These are phyloP conservation scores for Mesopsocus fuscifrons DNA, from an alignment of 2,888 invertebrate species.

Conservation along the genomic window DNA sequence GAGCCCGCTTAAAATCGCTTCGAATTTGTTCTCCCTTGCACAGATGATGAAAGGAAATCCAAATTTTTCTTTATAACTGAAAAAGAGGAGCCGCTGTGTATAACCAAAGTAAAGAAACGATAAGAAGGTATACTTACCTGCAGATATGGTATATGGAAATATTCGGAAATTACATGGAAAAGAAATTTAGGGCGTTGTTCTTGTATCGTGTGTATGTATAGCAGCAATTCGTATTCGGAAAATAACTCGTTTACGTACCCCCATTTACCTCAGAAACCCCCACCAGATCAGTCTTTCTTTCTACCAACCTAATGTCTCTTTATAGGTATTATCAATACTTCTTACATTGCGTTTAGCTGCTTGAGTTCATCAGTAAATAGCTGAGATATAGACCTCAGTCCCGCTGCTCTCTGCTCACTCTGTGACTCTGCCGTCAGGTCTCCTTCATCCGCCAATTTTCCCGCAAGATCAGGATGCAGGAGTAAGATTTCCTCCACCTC, in stretches of 20 bases:
- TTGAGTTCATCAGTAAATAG: not conserved
- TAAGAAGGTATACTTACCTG: too few relatives aligned
- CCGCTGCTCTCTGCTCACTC: not conserved
- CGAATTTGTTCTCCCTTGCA: constrained; percentile 6
- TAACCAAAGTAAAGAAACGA: too few relatives aligned
- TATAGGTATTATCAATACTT: not conserved
- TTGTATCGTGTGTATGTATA: too few relatives aligned
- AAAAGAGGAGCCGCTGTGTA: not conserved
- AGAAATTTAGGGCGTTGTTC: too few relatives aligned
- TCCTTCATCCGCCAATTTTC: not conserved
- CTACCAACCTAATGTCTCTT: not conserved
- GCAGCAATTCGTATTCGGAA: too few relatives aligned
- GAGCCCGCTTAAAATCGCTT: not conserved
- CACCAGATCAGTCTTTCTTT: not conserved
- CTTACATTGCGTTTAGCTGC: not conserved
- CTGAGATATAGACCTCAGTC: constrained; percentile 1
- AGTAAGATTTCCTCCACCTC: not conserved
- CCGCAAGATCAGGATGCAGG: not conserved
- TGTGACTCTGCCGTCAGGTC: constrained; percentile 2
- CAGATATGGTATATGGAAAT: too few relatives aligned
- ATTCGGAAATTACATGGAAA: too few relatives aligned
- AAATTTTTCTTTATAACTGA: constrained; percentile 4
- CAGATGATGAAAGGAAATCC: constrained; percentile 3
- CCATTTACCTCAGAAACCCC: too few relatives aligned
- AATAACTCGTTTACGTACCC: too few relatives aligned